Evolutionary conservation across 2,797 vertebrate species (phyloP), one percentile per base, ranked within the genome.

Genomic region (Somateria mollissima): DNA sequence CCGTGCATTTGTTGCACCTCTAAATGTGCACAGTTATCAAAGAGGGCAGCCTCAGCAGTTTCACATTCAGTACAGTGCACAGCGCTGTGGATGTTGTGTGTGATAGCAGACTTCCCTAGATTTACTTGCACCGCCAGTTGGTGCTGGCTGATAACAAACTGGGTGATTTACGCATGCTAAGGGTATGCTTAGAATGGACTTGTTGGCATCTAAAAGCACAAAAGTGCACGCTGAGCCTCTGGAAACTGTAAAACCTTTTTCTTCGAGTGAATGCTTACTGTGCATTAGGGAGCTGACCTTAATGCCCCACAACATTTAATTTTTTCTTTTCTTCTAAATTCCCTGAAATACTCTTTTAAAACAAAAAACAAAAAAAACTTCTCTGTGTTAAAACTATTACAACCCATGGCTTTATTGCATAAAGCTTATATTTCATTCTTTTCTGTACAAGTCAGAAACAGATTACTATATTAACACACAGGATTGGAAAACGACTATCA

Each of bases 151-250:
- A 43, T 96, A 93, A 87, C 60, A 92, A 96, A 84, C 66, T 43
- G 58, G 49, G 66, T 81, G 74, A 89, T 90, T 88, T 92, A 75
- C 0, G 4, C 84, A 78, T 53, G 92, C 69, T 75, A 30, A 95
- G 80, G 79, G 76, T 56, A 58, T 51, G 1, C 39, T 80, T 84
- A 10, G 78, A 87, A 56, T 90, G 87, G 82, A 95, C 90, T 88
- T 87, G 66, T 79, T 95, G 92, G 85, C 89, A 82, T 88, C 74
- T 78, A 39, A 94, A 96, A 94, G 76, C 73, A 95, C 84, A 74
- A 70, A 36, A 94, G 87, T 84, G 45, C 58, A 20, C 0, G 6
- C 1, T 75, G 69, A 91, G 83, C 88, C 86, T 95, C 27, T 2
- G 67, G 91, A 89, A 90, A 73, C 41, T 3, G 1, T 92, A 72